These are phyloP conservation scores for Archips crataeganus DNA, from an alignment of 2,888 invertebrate species.

Conservation along the genomic window DNA sequence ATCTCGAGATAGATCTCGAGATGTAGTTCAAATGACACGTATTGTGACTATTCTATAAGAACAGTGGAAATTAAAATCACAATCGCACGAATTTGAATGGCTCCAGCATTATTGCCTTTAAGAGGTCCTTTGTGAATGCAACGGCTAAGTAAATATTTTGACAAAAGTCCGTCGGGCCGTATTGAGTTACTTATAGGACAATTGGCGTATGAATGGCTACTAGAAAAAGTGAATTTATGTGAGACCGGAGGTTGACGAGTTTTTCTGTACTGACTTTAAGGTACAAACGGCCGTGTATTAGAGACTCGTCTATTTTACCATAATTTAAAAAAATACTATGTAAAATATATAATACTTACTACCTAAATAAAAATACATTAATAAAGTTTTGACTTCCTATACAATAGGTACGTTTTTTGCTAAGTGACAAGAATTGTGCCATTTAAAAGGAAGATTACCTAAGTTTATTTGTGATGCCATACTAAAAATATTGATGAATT, in stretches of 20 bases:
- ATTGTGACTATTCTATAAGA: constrained; percentile 46
- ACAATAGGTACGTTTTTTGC: too few relatives aligned
- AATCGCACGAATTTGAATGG: constrained; percentile 70
- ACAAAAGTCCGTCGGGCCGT: constrained; percentile 80
- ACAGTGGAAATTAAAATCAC: constrained; percentile 76
- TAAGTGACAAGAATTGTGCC: not conserved
- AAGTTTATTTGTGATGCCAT: not conserved
- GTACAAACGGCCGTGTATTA: constrained; percentile 7
- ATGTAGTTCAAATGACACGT: constrained; percentile 62
- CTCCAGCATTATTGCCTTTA: constrained; percentile 76
- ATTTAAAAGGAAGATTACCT: not conserved
- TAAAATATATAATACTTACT: too few relatives aligned
- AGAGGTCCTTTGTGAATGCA: constrained; percentile 70
- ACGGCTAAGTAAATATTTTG: constrained; percentile 82
- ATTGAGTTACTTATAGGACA: constrained; percentile 78
- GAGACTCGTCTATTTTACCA: not conserved
- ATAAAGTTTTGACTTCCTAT: too few relatives aligned
- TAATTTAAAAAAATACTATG: not conserved
- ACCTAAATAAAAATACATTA: too few relatives aligned
- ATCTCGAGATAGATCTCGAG: constrained; percentile 70
- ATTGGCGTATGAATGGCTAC: constrained; percentile 63
- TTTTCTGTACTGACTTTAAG: constrained; percentile 28
- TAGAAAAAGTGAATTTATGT: constrained; percentile 53
- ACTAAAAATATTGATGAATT: not conserved
- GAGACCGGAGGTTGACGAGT: constrained; percentile 29